Base-by-base conservation (phyloP, 2,888 invertebrate species). In the Busseola fusca region DNA sequence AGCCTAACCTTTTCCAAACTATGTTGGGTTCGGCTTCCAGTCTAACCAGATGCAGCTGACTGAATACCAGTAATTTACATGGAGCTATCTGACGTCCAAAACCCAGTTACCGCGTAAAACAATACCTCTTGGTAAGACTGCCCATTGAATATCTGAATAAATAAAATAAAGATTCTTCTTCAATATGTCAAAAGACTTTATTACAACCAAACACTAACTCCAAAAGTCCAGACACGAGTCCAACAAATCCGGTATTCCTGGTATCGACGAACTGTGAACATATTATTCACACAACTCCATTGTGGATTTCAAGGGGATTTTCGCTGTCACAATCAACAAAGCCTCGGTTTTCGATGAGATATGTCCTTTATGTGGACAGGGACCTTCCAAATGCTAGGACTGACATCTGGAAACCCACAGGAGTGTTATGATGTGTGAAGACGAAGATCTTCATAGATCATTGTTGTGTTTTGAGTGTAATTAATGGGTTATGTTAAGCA, bases 271-370 rank as follows among this genome's bases (percentile, higher is more conserved):
- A 50, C 74, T 62, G 16, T 34, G 40, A 58, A 65, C 48, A 48
- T 50, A 62, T 64, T 67, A 73, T 59, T 62, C 81, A 77, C 62
- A 69, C 67, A 69, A 62, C 74, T 56, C 65, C 56, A 62, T 48
- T 34, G 69, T 63, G 64, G 78, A 74, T 80, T 74, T 80, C 60
- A 59, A 54, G 74, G 62, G 69, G 78, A 81, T 80, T 80, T 64
- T 52, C 78, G 54, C 66, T 72, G 80, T 81, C 74, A 80, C 74
- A 78, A 67, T 81, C 81, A 81, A 78, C 81, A 80, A 78, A 79
- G 77, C 79, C 66, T 48, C 59, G 42, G 64, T 54, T 67, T 64
- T 63, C 72, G 59, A 79, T 76, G 78, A 76, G 76, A 79, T 73
- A 73, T 69, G 81, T 69, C 45, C 37, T 40, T 72, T 58, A 64